These are phyloP conservation scores for Drosophila picticornis DNA, from an alignment of 2,888 invertebrate genomes.

Conservation along the genomic window DNA sequence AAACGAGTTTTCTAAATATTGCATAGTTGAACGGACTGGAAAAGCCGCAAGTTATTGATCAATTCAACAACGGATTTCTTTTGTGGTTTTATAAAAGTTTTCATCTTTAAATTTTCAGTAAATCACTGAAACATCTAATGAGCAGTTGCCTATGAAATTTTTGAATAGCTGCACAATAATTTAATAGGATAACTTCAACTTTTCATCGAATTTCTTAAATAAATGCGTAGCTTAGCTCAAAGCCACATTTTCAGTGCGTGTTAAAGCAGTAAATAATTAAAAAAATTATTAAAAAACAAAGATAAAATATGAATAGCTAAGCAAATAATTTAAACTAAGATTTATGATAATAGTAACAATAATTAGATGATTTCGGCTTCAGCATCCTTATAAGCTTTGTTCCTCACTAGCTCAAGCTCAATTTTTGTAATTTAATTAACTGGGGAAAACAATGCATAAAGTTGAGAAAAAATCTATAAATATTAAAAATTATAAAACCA, in stretches of 20 bases:
- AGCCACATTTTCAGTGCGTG: not conserved
- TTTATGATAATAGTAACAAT: not conserved
- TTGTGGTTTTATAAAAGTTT: not conserved
- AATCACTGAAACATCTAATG: accelerated
- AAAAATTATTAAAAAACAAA: not conserved
- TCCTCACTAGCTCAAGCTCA: not conserved
- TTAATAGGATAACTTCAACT: not conserved
- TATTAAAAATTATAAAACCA: not conserved
- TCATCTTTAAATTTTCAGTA: not conserved
- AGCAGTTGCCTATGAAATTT: not conserved
- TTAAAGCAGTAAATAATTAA: not conserved
- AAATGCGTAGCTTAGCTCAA: not conserved
- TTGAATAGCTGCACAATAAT: not conserved
- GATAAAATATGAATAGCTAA: not conserved
- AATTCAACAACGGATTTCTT: not conserved
- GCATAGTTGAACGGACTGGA: not conserved
- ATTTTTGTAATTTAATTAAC: not conserved
- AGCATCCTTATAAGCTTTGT: not conserved
- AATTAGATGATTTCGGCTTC: not conserved
- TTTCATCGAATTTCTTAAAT: not conserved
- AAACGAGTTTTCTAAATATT: not conserved
- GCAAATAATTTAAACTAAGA: not conserved
- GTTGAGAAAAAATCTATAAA: not conserved
- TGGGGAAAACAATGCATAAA: not conserved
- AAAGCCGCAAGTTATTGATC: slow-evolving; percentile 22